Conservation (phyloP, 2,888 invertebrate species). For the Nemotelus nigrinus region DNA sequence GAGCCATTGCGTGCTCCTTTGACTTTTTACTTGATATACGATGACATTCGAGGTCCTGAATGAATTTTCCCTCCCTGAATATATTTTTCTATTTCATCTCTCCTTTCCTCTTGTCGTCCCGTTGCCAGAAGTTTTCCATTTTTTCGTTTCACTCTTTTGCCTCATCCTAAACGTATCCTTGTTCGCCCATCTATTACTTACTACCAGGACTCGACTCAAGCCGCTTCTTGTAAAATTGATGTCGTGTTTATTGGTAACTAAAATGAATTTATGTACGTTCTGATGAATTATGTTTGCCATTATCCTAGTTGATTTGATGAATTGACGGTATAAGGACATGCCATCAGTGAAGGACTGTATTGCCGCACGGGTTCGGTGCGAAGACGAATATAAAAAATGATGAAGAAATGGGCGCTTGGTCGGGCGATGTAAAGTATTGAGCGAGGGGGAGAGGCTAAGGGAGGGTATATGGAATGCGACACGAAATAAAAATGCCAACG, state of each 20-base stretch:
- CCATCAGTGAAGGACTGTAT: conserved; percentile 1
- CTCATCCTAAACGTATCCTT: conserved; percentile 18
- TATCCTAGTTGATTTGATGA: conserved; percentile 45
- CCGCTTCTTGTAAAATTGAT: conserved; percentile 41
- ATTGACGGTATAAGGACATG: conserved; percentile 45
- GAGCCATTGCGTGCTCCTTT: conserved; percentile 48
- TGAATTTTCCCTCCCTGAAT: conserved; percentile 29
- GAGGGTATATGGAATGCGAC: conserved; percentile 27
- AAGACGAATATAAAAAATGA: too few species aligned
- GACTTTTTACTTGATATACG: conserved; percentile 46
- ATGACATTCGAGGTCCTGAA: conserved; percentile 46
- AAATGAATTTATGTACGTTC: conserved; percentile 44
- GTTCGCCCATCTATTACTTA: neutral
- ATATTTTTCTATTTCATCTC: neutral
- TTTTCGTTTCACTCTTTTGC: neutral
- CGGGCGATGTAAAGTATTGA: neutral
- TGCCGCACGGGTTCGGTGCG: too few species aligned
- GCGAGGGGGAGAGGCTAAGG: neutral
- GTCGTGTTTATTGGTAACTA: conserved; percentile 46
- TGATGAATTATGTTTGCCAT: conserved; percentile 45
- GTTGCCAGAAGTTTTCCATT: conserved; percentile 4
- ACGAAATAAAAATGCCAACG: conserved; percentile 38
- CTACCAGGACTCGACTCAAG: neutral
- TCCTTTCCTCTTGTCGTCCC: conserved; percentile 1
- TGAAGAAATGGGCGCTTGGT: neutral